Base-by-base conservation (phyloP, 1,140 invertebrate genomes). In the Asobara japonica region DNA sequence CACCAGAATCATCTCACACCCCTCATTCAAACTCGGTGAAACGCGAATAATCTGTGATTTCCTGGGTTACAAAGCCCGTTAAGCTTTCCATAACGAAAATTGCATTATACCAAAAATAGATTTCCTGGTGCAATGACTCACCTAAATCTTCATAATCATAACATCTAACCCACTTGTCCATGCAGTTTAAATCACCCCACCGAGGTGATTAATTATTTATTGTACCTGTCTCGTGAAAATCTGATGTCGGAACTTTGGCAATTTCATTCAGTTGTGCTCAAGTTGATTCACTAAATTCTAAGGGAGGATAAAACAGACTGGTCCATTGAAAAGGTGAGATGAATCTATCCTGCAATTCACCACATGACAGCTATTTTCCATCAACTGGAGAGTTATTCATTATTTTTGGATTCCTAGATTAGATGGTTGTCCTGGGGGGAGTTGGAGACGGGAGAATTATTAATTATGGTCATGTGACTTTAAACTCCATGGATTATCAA, bases 341-440 rank as follows among this genome's bases (percentile, higher is more conserved):
- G 18, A 45, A 3, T 45, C 41, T 45, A 45, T 7, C 41, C n/a
- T 16, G n/a, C n/a, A 45, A 18, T 45, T 45, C n/a, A 45, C n/a
- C 6, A 13, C n/a, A 45, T 45, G 41, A 45, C 41, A 73, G 73
- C 80, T 77, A 77, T 75, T 75, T 79, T 77, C 76, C 77, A 83
- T 81, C 78, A 77, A 73, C 76, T 66, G 76, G n/a, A n/a, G n/a
- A n/a, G n/a, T n/a, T n/a, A n/a, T n/a, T n/a, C n/a, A n/a, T n/a
- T n/a, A n/a, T n/a, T n/a, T n/a, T n/a, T n/a, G n/a, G n/a, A n/a
- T n/a, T n/a, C n/a, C n/a, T n/a, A n/a, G n/a, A n/a, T n/a, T n/a
- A n/a, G n/a, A n/a, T n/a, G n/a, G n/a, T n/a, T n/a, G n/a, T n/a
- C n/a, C n/a, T n/a, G n/a, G n/a, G n/a, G n/a, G n/a, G n/a, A n/a